Evolutionary conservation across 2,113 vertebrate genomes (phyloP).

Genomic region (Lophotis ruficrista): DNA sequence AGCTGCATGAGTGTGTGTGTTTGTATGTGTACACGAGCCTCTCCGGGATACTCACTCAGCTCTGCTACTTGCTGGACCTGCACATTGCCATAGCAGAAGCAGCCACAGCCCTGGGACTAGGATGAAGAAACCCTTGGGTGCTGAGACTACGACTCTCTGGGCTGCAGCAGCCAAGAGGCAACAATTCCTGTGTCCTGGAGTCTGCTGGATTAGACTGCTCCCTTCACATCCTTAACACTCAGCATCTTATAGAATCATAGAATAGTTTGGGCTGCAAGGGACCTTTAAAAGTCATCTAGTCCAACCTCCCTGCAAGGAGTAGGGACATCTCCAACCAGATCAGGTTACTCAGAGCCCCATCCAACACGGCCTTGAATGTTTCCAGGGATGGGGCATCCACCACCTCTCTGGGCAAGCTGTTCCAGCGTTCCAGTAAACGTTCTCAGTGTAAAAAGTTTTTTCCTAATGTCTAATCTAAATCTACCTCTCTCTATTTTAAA

Average conservation of each 20-base stretch:
- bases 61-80: neutral
- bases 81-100: neutral
- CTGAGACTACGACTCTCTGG: rapidly evolving
- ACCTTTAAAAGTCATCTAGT: too few species aligned
- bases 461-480: too few species aligned
- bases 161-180: neutral
- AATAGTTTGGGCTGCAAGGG: too few species aligned
- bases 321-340: too few species aligned
- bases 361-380: too few species aligned
- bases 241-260: neutral
- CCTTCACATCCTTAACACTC: neutral
- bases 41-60: neutral
- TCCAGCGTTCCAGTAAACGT: too few species aligned
- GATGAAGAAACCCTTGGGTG: neutral
- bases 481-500: too few species aligned
- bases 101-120: neutral
- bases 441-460: too few species aligned
- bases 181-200: rapidly evolving
- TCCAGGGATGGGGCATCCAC: too few species aligned
- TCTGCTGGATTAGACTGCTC: neutral
- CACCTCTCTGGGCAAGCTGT: too few species aligned
- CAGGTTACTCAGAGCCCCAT: too few species aligned
- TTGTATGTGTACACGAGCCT: neutral
- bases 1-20: rapidly evolving
- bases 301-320: too few species aligned